Base-by-base conservation (phyloP, 2,797 vertebrate species). In the Oryzias sinensis region DNA sequence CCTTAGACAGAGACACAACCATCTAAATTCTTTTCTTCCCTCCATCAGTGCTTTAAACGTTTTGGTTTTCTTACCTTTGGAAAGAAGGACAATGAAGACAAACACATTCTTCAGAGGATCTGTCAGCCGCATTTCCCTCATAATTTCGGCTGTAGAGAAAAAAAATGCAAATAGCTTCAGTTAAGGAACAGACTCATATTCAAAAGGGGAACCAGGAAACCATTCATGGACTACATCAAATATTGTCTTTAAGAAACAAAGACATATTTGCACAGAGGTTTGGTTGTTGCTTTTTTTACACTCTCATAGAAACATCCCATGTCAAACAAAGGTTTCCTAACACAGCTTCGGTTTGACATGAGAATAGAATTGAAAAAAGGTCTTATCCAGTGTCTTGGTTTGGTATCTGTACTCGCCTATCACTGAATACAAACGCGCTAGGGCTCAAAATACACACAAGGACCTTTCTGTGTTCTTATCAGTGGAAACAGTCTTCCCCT, bases 401-500 rank as follows among this genome's bases (percentile, higher is more conserved):
- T 65, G 14, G 72, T 78, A 80, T 88, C 75, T 48, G 5, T 25
- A 3, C 6, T 41, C 46, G 47, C 53, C 45, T 83, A 79, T 82
- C 81, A 61, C 66, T 58, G 64, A 76, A 83, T 77, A 83, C 65
- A 70, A 84, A 80, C 67, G 62, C 64, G 72, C 60, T 58, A 58
- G 67, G 57, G 53, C 72, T 69, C 27, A 79, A 81, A 83, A 86
- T 69, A 79, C 78, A 85, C 80, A 86, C 73, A 70, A 63, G 22
- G 56, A 40, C 49, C 44, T 50, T 62, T 75, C 43, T 68, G 43
- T 11, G 53, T 47, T 69, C 66, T 83, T 88, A 90, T 88, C 87
- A 84, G 68, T 85, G 78, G 71, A 72, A 80, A 87, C 83, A 87
- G 54, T 70, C 74, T 83, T 85, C 56, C 78, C 54, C 66, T 79